Evolutionary conservation across 2,888 invertebrate species (phyloP), one percentile per base, ranked within the genome.

Genomic region (Stenchaetothrips biformis): DNA sequence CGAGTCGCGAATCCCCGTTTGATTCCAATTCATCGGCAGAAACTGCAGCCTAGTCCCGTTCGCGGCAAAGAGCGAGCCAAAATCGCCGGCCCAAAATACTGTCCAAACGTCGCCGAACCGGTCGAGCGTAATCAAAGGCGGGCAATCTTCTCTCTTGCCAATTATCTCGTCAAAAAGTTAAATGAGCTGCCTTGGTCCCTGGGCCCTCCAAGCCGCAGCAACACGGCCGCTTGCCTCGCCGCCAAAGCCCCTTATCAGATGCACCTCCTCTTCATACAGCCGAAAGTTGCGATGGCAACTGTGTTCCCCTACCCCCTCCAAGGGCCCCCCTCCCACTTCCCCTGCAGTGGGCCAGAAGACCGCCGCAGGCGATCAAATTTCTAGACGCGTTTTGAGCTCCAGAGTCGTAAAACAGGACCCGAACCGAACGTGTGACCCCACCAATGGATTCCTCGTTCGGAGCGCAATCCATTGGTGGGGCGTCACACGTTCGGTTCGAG

Each of bases 121-220:
- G 16, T 4, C 16, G 53, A 11, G 18, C 37, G 2, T 4, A 37
- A 37, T 37, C 37, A 37, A 37, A 37, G 37, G 37, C 37, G 37
- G 37, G 2, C 37, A 1, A 37, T 37, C 37, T n/a, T n/a, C n/a
- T 53, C 53, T 53, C 2, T 18, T 53, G 13, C 53, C 25, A 74
- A 74, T 74, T 74, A 74, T 74, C 67, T 74, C 67, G 67, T 74
- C 67, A 74, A 25, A 74, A 74, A 74, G 67, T 74, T 74, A 25
- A 74, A 74, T 74, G 67, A 74, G 67, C 67, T 74, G 67, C 25
- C 67, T 25, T 1, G 37, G 37, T 21, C 25, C 25, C 37, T 4
- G 37, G 53, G 53, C 16, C 37, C 37, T 37, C 37, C 37, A 37
- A 37, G 37, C 37, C 37, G 37, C 37, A 37, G 37, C 37, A 37